Base-by-base conservation (phyloP, 2,113 vertebrate species). In the Heterotis niloticus region DNA sequence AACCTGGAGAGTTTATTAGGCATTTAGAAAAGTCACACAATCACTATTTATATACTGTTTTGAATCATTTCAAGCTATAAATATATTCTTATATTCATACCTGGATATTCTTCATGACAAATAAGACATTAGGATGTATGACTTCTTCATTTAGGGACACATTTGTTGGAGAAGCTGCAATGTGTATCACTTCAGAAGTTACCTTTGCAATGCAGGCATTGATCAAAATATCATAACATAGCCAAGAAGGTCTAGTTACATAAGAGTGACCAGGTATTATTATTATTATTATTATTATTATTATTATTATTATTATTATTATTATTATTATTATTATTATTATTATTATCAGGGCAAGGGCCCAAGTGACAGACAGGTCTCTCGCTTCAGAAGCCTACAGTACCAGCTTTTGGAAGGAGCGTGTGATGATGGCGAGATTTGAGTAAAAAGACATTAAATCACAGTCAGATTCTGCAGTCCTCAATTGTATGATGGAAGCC, bases 401-500 rank as follows among this genome's bases (percentile, higher is more conserved):
- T n/a, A 57, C 54, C 71, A n/a, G 74, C 26, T 62, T 75, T 60
- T 13, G 18, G 64, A 12, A 26, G 60, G 29, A 65, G 34, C 54
- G n/a, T 74, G 51, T 17, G 16, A 54, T 9, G 71, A 74, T 57
- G 54, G 51, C 23, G 52, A 67, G 52, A 16, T 64, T 59, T 26
- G 26, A 56, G 64, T 69, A 26, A 54, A 51, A 69, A 78, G 65
- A 57, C 23, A 24, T 24, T 20, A 57, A 18, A 78, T 69, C 24
- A 68, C 76, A 59, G 18, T 29, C 26, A 11, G 24, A 23, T 56
- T 28, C 18, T 56, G 65, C 56, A 44, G 51, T 57, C 52, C 51
- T 5, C 52, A 20, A 52, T n/a, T 69, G n/a, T 57, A 64, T 74
- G 71, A 74, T 74, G 71, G 71, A 57, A 52, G 51, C 34, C 9